Evolutionary conservation across 1,140 invertebrate species (phyloP).

Genomic region (Pachyrhynchus sulphureomaculatus): DNA sequence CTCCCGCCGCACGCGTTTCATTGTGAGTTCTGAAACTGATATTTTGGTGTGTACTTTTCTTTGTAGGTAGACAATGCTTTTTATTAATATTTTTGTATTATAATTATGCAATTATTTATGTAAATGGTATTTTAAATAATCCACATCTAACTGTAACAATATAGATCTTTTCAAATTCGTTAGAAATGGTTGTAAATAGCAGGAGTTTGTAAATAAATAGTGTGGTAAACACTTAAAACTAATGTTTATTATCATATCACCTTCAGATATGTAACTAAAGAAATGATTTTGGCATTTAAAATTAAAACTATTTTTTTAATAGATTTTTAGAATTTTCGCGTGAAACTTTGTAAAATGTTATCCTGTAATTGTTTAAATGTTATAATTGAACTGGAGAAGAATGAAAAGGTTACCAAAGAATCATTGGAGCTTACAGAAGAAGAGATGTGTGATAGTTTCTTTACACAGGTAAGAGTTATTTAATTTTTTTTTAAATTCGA

Average conservation of each 20-base stretch:
- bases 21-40: background rate
- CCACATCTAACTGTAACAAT: too few relatives aligned
- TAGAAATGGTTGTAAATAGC: too few relatives aligned
- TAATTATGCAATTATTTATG: background rate
- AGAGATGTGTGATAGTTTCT: constrained; percentile 1
- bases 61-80: background rate
- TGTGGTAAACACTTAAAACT: too few relatives aligned
- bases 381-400: background rate
- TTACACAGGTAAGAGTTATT: background rate
- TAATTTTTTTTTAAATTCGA: too few relatives aligned
- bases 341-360: background rate
- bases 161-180: too few relatives aligned
- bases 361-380: constrained; percentile 3
- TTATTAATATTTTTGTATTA: background rate
- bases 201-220: too few relatives aligned
- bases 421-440: background rate
- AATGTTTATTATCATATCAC: background rate
- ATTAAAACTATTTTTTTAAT: background rate
- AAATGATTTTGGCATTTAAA: background rate
- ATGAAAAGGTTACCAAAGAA: constrained; percentile 6
- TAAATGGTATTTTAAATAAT: background rate
- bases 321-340: background rate
- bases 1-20: background rate
- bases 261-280: background rate
- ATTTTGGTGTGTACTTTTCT: background rate